These are phyloP conservation scores for Pinctada fucata DNA, from an alignment of 2,888 invertebrate species.

Conservation along the genomic window DNA sequence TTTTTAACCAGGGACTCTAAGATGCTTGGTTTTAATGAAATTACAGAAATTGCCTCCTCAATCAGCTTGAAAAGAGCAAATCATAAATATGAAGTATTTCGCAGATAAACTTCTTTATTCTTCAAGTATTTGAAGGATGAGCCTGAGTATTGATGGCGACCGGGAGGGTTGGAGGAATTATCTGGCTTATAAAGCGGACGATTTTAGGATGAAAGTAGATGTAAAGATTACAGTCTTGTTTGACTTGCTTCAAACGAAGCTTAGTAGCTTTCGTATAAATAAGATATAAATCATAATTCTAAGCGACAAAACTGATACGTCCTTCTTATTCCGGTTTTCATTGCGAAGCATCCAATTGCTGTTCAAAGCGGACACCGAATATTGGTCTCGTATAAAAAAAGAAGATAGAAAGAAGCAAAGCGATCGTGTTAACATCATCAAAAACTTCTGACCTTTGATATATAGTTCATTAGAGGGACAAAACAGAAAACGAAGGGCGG, in stretches of 20 bases:
- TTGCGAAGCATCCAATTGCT: too few species aligned
- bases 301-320: too few species aligned
- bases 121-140: constrained; percentile 2
- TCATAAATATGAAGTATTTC: background rate
- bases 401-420: too few species aligned
- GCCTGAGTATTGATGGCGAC: background rate
- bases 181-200: background rate
- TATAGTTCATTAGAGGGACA: too few species aligned
- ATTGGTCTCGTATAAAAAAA: too few species aligned
- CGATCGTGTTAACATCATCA: too few species aligned
- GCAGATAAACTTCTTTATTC: background rate
- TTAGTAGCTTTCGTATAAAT: background rate
- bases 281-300: too few species aligned
- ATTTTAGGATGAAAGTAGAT: constrained; percentile 1
- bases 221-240: background rate
- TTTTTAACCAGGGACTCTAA: background rate
- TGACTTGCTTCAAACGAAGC: background rate
- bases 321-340: too few species aligned
- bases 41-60: background rate
- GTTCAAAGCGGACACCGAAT: too few species aligned
- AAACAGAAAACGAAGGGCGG: too few species aligned
- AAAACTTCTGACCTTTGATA: too few species aligned
- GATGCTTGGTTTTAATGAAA: background rate
- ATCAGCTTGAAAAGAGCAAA: background rate
- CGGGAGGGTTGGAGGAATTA: background rate